These are phyloP conservation scores for Sebastiscus albofasciatus DNA, from an alignment of 2,797 vertebrate species.

Conservation along the genomic window DNA sequence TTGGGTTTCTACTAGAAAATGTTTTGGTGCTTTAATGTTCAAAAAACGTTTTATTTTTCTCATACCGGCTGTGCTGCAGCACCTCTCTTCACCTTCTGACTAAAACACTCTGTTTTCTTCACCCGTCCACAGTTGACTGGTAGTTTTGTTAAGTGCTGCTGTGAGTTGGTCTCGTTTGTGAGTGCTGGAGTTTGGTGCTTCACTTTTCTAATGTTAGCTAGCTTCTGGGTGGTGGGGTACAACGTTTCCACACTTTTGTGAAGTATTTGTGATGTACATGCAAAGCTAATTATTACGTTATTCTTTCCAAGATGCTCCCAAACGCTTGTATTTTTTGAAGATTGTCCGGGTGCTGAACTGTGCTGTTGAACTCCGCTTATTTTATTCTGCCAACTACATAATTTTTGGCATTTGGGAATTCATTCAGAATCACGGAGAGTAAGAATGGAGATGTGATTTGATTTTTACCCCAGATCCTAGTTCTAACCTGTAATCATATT, in stretches of 20 bases:
- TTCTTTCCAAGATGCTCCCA: not conserved
- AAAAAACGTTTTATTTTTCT: no score
- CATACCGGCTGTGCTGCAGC: no score
- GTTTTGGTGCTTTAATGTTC: no score
- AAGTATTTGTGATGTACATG: not conserved
- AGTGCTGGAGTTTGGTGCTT: not conserved
- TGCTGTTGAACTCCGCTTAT: not conserved
- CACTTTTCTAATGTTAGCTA: not conserved
- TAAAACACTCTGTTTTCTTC: no score
- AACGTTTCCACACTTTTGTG: not conserved
- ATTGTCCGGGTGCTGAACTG: not conserved
- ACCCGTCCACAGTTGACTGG: no score
- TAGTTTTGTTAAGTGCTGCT: not conserved
- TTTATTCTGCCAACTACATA: not conserved
- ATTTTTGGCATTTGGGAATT: not conserved
- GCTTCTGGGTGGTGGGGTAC: not conserved
- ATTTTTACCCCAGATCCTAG: not conserved
- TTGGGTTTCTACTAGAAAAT: no score
- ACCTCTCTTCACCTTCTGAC: no score
- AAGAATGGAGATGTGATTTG: not conserved
- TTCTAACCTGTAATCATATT: conserved; percentile 30
- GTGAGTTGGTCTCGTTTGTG: not conserved
- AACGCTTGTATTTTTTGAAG: not conserved
- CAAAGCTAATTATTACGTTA: not conserved
- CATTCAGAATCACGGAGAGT: not conserved